Conservation (phyloP, 2,888 invertebrate genomes). For the Agonum fuliginosum region DNA sequence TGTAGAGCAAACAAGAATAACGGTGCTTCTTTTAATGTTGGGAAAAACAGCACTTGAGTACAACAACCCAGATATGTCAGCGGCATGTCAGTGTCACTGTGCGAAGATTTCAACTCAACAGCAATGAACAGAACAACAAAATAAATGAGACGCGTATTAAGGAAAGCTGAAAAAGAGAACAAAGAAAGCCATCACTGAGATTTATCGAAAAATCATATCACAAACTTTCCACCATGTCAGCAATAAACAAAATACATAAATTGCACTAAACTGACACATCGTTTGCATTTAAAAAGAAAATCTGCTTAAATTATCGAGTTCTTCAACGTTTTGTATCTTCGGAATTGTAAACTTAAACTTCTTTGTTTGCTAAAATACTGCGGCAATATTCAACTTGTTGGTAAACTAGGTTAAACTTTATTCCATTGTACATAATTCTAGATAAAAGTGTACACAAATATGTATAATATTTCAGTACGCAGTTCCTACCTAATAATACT, state of each 20-base stretch:
- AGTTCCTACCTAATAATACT: no score
- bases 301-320: background rate
- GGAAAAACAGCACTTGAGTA: slow-evolving; percentile 40
- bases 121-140: background rate
- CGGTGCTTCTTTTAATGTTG: slow-evolving; percentile 36
- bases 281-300: background rate
- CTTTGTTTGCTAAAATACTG: no score
- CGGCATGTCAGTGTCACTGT: slow-evolving; percentile 40
- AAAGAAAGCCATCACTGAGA: slow-evolving; percentile 2
- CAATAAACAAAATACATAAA: background rate
- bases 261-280: background rate
- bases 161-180: background rate
- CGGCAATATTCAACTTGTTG: no score
- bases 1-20: background rate
- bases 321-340: no score
- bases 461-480: no score
- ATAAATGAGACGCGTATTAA: background rate
- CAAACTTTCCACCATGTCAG: background rate
- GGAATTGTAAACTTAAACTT: no score
- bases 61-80: slow-evolving; percentile 44
- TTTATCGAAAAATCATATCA: slow-evolving; percentile 2
- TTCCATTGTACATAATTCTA: no score
- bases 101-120: slow-evolving; percentile 40
- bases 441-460: no score
- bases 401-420: no score